Base-by-base conservation (phyloP, 1,140 invertebrate genomes). In the Eupristina koningsbergeri region DNA sequence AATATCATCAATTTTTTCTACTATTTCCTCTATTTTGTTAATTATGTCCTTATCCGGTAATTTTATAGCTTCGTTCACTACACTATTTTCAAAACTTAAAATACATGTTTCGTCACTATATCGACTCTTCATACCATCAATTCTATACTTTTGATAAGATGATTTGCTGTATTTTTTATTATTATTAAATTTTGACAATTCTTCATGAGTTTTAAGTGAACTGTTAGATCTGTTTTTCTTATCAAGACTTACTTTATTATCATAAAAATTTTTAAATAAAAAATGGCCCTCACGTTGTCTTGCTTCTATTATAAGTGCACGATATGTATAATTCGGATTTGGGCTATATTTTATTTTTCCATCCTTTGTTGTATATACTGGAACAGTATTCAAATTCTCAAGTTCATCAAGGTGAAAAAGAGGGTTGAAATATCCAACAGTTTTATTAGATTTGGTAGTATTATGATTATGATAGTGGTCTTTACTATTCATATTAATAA, bases 321-420 rank as follows among this genome's bases (percentile, higher is more conserved):
- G 87, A 61, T 92, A 91, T 0, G 90, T 91, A 47, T 89, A 92
- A 80, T 87, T 90, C 15, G 90, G 88, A 86, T 92, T 92, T 29
- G 91, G 91, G 83, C 92, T 92, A 79, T 92, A 93, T 13, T 88
- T 92, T 80, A 93, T 92, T 85, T 92, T 92, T 34, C 92, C 92
- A 75, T 93, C 92, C 86, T 91, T 92, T 36, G 91, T 93, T 76
- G 90, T 92, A 50, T 92, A 93, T 58, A 93, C 88, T 76, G 92
- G 91, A 86, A 93, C 91, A 71, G 88, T 88, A 67, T 92, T 90
- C 31, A 91, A 85, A 86, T 91, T 89, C 47, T 91, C 88, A 41
- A 86, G 11, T 11, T 90, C 86, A 29, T 92, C 88, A 47, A 89
- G 67, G 50, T 69, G 87, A 67, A 92, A 92, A 6, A 88, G 86